Evolutionary conservation across 2,113 vertebrate species (phyloP).

Genomic region (Tichodroma muraria): DNA sequence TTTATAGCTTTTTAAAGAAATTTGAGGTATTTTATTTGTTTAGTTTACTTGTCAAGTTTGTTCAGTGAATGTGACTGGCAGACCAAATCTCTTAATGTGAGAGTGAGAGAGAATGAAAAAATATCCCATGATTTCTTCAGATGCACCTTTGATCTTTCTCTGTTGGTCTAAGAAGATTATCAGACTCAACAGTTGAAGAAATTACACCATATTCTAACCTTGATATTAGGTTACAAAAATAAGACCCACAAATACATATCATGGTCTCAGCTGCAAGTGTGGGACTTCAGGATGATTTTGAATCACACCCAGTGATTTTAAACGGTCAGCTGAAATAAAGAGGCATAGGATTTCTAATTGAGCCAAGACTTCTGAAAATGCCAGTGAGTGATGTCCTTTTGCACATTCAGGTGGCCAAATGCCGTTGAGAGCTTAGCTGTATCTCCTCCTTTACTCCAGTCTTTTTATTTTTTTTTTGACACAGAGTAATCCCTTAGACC

Average conservation of each 20-base stretch:
- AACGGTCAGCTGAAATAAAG: neutral
- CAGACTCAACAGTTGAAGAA: neutral
- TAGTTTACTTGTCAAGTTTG: neutral
- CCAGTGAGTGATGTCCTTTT: neutral
- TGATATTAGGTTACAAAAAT: neutral
- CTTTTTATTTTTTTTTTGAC: neutral
- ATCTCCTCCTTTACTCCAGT: neutral
- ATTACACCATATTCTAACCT: neutral
- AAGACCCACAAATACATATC: neutral
- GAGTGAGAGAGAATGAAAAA: neutral
- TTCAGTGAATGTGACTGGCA: neutral
- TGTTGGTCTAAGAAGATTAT: neutral
- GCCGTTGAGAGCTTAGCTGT: neutral
- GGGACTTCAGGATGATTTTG: neutral
- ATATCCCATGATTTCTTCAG: neutral
- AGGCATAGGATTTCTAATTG: neutral
- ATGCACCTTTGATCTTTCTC: neutral
- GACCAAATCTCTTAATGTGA: neutral
- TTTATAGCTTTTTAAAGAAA: neutral
- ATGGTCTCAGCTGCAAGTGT: neutral
- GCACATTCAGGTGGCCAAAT: neutral
- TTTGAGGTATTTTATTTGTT: neutral
- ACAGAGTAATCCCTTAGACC: neutral
- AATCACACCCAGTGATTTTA: neutral
- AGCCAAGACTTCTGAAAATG: neutral